Percentiles rank a stretch among this genome's conserved stretches.
Conservation (phyloP, 2,888 invertebrate genomes). For the Drosophila dives region DNA sequence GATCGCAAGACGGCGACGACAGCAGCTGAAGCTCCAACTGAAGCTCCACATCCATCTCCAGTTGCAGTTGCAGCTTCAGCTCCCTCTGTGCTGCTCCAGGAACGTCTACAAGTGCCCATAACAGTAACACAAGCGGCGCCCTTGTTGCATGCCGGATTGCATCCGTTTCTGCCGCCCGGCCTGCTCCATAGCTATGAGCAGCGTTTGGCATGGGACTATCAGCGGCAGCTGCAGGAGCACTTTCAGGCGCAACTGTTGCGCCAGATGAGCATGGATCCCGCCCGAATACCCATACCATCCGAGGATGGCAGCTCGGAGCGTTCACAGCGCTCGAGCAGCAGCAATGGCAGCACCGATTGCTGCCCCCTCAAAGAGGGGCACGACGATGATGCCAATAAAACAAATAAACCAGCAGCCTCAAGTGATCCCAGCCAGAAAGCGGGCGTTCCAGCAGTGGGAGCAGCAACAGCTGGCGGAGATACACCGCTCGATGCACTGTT, state of each 20-base stretch:
- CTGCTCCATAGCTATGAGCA: conserved; percentile 89
- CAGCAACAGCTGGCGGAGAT: conserved; percentile 82
- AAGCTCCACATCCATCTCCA: neutral
- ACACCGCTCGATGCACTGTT: conserved; percentile 97
- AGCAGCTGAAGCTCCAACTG: conserved; percentile 11
- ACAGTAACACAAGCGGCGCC: conserved; percentile 18
- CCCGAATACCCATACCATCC: conserved; percentile 83
- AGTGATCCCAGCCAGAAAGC: conserved; percentile 17
- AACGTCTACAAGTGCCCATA: conserved; percentile 42
- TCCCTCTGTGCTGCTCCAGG: conserved; percentile 5
- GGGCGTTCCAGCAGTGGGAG: conserved; percentile 51
- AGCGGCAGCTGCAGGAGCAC: conserved; percentile 86
- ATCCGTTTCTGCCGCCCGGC: conserved; percentile 85
- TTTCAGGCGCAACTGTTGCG: conserved; percentile 86
- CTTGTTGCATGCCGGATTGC: conserved; percentile 67
- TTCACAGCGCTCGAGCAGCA: conserved; percentile 87
- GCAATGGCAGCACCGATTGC: conserved; percentile 86
- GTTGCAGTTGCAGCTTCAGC: conserved; percentile 13
- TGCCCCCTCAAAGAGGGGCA: conserved; percentile 56
- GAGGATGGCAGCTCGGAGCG: conserved; percentile 90
- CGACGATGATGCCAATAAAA: conserved; percentile 12
- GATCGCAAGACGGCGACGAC: conserved; percentile 29
- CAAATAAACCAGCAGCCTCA: conserved; percentile 4
- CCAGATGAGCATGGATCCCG: conserved; percentile 85
- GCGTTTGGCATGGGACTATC: conserved; percentile 87